A percentile compares a stretch with the other conserved stretches of the same genome.
Evolutionary conservation across 2,797 vertebrate species (phyloP).

Genomic region (Anguilla anguilla): DNA sequence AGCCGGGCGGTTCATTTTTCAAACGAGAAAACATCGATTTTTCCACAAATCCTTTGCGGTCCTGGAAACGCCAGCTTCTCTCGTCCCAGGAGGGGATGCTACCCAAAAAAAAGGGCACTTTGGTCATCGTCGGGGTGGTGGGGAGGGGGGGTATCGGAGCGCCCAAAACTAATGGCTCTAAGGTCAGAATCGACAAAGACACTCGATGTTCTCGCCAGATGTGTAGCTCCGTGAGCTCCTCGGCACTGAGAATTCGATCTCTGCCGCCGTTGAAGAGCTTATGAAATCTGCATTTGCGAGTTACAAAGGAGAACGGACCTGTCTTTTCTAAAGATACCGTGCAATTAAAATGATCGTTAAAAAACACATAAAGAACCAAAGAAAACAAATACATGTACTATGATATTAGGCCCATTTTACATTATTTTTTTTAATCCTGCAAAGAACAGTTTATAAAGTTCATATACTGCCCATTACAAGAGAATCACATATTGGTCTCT

Average conservation of each 20-base stretch:
- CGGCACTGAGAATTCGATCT: not conserved
- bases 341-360: not conserved
- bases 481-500: too few relatives aligned
- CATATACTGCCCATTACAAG: too few relatives aligned
- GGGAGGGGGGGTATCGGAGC: not conserved
- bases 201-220: not conserved
- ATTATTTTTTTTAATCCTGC: too few relatives aligned
- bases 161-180: not conserved
- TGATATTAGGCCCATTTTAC: too few relatives aligned
- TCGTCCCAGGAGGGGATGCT: not conserved
- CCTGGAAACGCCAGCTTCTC: not conserved
- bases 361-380: not conserved
- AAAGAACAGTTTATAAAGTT: too few relatives aligned
- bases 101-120: constrained; percentile 10
- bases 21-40: constrained; percentile 6
- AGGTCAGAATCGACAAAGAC: not conserved
- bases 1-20: not conserved
- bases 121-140: not conserved
- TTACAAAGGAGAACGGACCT: not conserved
- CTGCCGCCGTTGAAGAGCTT: not conserved
- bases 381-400: not conserved
- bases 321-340: not conserved
- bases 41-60: not conserved
- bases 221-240: not conserved
- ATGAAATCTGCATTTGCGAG: not conserved